These are phyloP conservation scores for Crematogaster levior DNA, from an alignment of 2,888 invertebrate species.

Conservation along the genomic window DNA sequence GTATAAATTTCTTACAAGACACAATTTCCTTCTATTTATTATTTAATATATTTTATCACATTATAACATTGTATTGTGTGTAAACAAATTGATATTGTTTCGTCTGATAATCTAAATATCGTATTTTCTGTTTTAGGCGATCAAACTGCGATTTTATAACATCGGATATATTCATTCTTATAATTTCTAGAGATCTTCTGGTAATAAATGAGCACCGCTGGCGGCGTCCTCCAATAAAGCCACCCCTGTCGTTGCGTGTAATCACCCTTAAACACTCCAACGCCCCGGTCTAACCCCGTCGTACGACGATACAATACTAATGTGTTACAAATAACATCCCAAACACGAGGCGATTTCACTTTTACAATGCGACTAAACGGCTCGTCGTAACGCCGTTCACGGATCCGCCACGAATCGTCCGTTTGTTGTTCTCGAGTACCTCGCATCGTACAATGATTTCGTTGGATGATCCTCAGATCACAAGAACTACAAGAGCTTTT, in stretches of 20 bases:
- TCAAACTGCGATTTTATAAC: background rate
- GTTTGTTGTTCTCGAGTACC: slow-evolving; percentile 66
- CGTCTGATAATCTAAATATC: background rate
- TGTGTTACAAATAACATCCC: slow-evolving; percentile 85
- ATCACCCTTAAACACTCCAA: slow-evolving; percentile 85
- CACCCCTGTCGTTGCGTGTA: slow-evolving; percentile 85
- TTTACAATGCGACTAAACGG: slow-evolving; percentile 80
- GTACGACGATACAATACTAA: slow-evolving; percentile 84
- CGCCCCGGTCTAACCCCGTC: slow-evolving; percentile 81
- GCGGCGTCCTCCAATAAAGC: slow-evolving; percentile 83
- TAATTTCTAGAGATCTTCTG: background rate
- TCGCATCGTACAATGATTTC: slow-evolving; percentile 55
- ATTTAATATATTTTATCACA: too few species aligned
- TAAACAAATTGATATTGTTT: background rate
- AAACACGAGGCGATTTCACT: slow-evolving; percentile 84
- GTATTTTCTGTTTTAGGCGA: background rate
- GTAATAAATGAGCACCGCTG: slow-evolving; percentile 79
- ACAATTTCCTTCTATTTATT: background rate
- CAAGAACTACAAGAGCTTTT: slow-evolving; percentile 38
- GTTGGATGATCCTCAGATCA: slow-evolving; percentile 53
- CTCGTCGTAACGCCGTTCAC: slow-evolving; percentile 57
- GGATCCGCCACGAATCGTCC: slow-evolving; percentile 71
- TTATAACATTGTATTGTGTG: background rate
- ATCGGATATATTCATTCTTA: background rate
- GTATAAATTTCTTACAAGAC: background rate